Base-by-base conservation (phyloP, 2,888 invertebrate genomes). In the Brassicogethes aeneus region DNA sequence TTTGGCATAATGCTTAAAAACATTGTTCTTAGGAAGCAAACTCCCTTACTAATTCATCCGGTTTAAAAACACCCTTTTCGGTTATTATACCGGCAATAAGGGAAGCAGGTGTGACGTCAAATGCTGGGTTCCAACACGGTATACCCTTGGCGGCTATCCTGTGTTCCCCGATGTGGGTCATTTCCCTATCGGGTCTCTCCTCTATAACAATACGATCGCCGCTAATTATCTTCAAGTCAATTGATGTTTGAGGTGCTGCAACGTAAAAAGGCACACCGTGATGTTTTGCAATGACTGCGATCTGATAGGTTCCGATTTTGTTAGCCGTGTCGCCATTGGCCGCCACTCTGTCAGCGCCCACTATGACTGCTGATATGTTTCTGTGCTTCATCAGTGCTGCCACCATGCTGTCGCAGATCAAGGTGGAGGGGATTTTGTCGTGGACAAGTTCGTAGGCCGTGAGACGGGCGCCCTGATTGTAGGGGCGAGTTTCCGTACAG, bases 321-420 rank as follows among this genome's bases (percentile, higher is more conserved):
- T 99, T 99, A 1, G 97, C 97, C 0, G 96, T 96, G 66, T 99
- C 97, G 1, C 99, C 99, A 68, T 99, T 99, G 2, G 85, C 82
- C 10, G 90, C 92, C 17, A 94, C 92, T 64, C 97, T 77, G 66
- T 99, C 99, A 36, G 97, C 97, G 13, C 97, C 99, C 14, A 96
- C 94, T n/a, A 97, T 82, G 3, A 99, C 91, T 1, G 93, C 95
- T 23, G 82, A 80, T 43, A 99, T 84, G 50, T 80, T 79, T 60
- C 84, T 79, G 10, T 79, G 75, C 52, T 84, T 81, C 86, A 99
- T 87, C 35, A 95, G 73, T 13, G 90, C 85, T 2, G 93, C 89
- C 2, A 90, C 96, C 85, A 94, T 94, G 63, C 87, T 89, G 66
- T 99, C 99, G 58, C 94, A 89, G 46, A 99, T 84, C 39, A 99